Evolutionary conservation across 1,140 invertebrate genomes (phyloP).

Genomic region (Scaptomyza hsui): DNA sequence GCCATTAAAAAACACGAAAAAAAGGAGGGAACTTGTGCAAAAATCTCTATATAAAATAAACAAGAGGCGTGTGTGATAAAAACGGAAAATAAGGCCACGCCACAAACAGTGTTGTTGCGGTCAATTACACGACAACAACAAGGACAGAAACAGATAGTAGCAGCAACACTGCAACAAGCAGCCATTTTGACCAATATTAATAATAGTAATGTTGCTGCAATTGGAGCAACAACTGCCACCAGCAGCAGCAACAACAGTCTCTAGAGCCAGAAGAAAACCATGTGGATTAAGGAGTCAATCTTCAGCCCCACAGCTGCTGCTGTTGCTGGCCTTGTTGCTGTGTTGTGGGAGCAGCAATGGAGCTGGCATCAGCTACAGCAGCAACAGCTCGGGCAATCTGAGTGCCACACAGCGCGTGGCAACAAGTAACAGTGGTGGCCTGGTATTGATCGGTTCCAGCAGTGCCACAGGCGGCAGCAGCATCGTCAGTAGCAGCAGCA

Average conservation of each 20-base stretch:
- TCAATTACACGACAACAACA: constrained; percentile 53
- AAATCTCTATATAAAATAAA: constrained; percentile 22
- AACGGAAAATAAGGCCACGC: constrained; percentile 55
- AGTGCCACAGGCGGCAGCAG: constrained; percentile 32
- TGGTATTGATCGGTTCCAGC: constrained; percentile 69
- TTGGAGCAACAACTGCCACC: constrained; percentile 63
- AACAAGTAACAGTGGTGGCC: constrained; percentile 53
- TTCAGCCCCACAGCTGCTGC: constrained; percentile 18
- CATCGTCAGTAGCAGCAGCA: constrained; percentile 13
- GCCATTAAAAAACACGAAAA: constrained; percentile 31
- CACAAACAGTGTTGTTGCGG: constrained; percentile 72
- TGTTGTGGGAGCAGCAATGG: constrained; percentile 25
- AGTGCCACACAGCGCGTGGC: constrained; percentile 53
- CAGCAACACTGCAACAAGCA: constrained; percentile 55
- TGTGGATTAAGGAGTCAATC: constrained; percentile 26
- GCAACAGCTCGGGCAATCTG: constrained; percentile 50
- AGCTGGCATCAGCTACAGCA: constrained; percentile 63
- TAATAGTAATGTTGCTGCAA: constrained; percentile 79
- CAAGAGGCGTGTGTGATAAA: constrained; percentile 1
- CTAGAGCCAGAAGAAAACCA: constrained; percentile 55
- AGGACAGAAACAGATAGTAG: constrained; percentile 17
- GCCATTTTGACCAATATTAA: constrained; percentile 78
- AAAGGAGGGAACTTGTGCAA: constrained; percentile 1
- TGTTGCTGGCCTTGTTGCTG: constrained; percentile 34
- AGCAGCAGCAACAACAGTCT: constrained; percentile 54